Percentiles rank a stretch among this genome's conserved stretches.
These are phyloP conservation scores for Bungarus multicinctus DNA, from an alignment of 2,113 vertebrate genomes.

Conservation along the genomic window DNA sequence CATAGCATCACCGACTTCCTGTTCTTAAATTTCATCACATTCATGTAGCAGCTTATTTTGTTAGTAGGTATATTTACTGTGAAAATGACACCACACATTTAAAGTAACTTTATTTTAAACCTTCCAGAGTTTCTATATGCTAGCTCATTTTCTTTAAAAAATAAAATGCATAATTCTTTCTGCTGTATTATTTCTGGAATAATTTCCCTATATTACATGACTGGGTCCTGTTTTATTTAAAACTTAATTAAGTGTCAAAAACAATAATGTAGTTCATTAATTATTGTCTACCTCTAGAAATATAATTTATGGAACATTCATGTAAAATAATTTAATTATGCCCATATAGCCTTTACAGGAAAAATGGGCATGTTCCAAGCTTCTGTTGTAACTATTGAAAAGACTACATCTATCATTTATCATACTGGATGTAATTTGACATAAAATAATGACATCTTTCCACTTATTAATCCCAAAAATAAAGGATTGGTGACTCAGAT, in stretches of 20 bases:
- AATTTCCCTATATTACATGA: not conserved
- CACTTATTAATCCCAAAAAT: not conserved
- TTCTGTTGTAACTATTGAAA: not conserved
- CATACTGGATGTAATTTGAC: not conserved
- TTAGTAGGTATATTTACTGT: not conserved
- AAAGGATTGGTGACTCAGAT: not conserved
- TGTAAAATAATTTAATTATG: not conserved
- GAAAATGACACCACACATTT: not conserved
- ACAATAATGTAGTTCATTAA: conserved; percentile 18
- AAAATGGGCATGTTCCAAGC: not conserved
- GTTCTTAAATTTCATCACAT: not conserved
- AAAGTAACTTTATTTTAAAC: not conserved
- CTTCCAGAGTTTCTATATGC: not conserved
- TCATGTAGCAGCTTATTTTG: not conserved
- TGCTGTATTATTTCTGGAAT: conserved; percentile 11
- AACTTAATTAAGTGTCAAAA: conserved; percentile 22
- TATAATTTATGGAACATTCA: conserved; percentile 21
- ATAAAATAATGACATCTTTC: not conserved
- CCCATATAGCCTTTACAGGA: not conserved
- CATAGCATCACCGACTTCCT: not conserved
- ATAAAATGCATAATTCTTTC: not conserved
- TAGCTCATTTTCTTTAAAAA: not conserved
- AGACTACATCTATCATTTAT: not conserved
- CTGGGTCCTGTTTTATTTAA: conserved; percentile 2
- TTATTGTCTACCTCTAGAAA: conserved; percentile 11